A percentile compares a stretch with the other conserved stretches of the same genome.
These are phyloP conservation scores for Hydrolagus affinis DNA, from an alignment of 2,113 vertebrate species.

Conservation along the genomic window DNA sequence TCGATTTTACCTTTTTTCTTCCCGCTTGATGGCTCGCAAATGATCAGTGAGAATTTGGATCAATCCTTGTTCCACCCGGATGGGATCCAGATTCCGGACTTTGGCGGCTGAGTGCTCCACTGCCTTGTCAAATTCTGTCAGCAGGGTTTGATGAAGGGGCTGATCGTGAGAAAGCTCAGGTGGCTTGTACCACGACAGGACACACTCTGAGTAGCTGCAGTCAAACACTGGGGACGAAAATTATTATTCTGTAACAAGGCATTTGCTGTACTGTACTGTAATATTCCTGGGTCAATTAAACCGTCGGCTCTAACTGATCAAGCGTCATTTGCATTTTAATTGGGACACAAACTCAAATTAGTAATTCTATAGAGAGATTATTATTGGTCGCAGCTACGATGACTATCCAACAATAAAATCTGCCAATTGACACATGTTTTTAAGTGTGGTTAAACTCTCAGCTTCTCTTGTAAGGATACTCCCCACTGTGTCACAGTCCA, in stretches of 20 bases:
- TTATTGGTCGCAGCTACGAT: too few species aligned
- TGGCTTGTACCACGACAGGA: constrained; percentile 51
- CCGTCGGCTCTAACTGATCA: too few species aligned
- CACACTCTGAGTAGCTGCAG: constrained; percentile 51
- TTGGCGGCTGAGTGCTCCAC: constrained; percentile 47
- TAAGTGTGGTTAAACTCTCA: too few species aligned
- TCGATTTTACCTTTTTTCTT: constrained; percentile 30
- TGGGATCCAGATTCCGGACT: background rate
- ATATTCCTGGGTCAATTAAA: too few species aligned
- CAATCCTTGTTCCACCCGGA: constrained; percentile 41
- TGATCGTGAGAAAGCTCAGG: constrained; percentile 46
- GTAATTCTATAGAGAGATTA: too few species aligned
- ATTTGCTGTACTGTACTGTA: background rate
- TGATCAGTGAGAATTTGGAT: constrained; percentile 56
- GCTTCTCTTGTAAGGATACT: too few species aligned
- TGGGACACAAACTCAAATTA: too few species aligned
- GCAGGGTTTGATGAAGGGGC: constrained; percentile 51
- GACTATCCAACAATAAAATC: too few species aligned
- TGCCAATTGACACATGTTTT: too few species aligned
- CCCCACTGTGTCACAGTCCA: too few species aligned
- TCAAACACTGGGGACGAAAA: constrained; percentile 52
- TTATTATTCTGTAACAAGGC: background rate
- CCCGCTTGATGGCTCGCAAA: constrained; percentile 51
- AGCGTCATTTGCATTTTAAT: too few species aligned
- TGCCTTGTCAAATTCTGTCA: constrained; percentile 47